Evolutionary conservation across 2,113 vertebrate species (phyloP).

Genomic region (Leptobrachium leishanense): DNA sequence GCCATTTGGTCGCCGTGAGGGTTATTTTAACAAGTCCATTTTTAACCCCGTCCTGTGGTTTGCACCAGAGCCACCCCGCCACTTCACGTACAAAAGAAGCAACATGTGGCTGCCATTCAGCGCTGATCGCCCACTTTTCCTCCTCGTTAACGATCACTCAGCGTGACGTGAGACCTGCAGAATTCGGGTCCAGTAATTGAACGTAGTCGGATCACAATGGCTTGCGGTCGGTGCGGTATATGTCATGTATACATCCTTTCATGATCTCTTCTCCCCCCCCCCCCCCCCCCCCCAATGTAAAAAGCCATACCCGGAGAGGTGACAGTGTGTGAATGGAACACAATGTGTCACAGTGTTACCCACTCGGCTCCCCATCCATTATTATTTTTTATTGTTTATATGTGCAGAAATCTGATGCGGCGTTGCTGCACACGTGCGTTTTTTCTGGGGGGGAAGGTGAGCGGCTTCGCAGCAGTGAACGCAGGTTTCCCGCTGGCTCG

Average conservation of each 20-base stretch:
- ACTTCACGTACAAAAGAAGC: constrained; percentile 8
- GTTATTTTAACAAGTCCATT: constrained; percentile 13
- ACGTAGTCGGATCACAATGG: constrained; percentile 16
- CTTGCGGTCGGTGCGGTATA: constrained; percentile 5
- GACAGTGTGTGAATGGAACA: background rate
- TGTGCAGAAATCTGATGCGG: background rate
- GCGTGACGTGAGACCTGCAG: constrained; percentile 9
- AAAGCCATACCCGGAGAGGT: no score
- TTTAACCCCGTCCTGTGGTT: constrained; percentile 19
- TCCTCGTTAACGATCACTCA: constrained; percentile 30
- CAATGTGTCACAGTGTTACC: no score
- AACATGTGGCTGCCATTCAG: constrained; percentile 29
- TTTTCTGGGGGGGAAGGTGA: background rate
- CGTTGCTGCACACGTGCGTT: background rate
- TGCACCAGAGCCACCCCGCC: constrained; percentile 1
- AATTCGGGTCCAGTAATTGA: constrained; percentile 26
- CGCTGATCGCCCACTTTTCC: constrained; percentile 10
- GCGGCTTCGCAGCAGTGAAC: background rate
- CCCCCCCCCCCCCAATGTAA: no score
- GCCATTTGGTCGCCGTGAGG: background rate
- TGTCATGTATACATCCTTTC: background rate
- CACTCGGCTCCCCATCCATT: no score
- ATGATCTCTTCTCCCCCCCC: background rate
- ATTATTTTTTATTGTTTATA: no score
- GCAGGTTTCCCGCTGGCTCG: constrained; percentile 20